These are phyloP conservation scores for Rhingia rostrata DNA, from an alignment of 2,888 invertebrate genomes.

Conservation along the genomic window DNA sequence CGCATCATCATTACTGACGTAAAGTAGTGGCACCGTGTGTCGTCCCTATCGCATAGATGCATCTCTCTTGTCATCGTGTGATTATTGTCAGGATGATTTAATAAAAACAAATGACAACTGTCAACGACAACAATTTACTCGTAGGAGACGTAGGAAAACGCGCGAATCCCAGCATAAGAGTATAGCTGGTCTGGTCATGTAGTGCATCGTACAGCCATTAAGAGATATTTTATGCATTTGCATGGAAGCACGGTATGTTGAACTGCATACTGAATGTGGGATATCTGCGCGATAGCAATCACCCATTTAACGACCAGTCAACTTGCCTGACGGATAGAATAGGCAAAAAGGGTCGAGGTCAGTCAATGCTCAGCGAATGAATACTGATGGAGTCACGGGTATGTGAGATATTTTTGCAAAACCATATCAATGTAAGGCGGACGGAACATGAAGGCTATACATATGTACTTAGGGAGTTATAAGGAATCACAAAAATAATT, in stretches of 20 bases:
- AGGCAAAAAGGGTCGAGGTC: constrained; percentile 56
- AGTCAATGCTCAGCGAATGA: constrained; percentile 9
- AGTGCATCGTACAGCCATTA: constrained; percentile 32
- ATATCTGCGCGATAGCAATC: constrained; percentile 55
- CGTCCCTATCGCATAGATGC: constrained; percentile 1
- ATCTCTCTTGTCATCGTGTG: constrained; percentile 35
- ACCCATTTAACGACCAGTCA: constrained; percentile 43
- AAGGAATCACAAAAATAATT: too few species aligned
- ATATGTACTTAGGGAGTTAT: too few species aligned
- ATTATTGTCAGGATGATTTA: constrained; percentile 64
- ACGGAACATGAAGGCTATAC: too few species aligned
- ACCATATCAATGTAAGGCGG: too few species aligned
- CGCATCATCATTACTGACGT: neutral
- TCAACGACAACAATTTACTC: constrained; percentile 54
- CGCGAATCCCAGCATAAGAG: constrained; percentile 16
- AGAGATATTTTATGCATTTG: constrained; percentile 20
- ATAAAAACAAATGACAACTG: constrained; percentile 70
- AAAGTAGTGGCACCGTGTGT: neutral
- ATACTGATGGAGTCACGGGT: too few species aligned
- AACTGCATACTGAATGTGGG: constrained; percentile 29
- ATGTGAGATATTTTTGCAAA: too few species aligned
- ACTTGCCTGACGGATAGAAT: constrained; percentile 36
- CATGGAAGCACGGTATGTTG: constrained; percentile 23
- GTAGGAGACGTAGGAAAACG: constrained; percentile 23
- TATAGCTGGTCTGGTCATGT: constrained; percentile 13